Conservation (phyloP, 2,888 invertebrate species). For the Branchellion lobata region DNA sequence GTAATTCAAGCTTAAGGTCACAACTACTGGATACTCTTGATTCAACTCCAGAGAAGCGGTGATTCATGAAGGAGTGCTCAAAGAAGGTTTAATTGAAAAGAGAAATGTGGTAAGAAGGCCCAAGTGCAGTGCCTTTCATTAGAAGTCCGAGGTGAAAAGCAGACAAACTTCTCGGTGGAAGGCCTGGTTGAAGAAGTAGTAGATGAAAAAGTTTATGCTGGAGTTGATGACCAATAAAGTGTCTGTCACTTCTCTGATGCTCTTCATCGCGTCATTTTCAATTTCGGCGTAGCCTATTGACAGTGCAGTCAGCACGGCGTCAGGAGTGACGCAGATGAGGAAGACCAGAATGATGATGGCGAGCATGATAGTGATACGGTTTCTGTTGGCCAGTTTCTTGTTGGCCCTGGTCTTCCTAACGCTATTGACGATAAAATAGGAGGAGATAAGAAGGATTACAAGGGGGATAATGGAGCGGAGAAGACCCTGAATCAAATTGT, state of each 20-base stretch:
- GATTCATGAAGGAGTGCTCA: no score
- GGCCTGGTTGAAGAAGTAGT: constrained; percentile 2
- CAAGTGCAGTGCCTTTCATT: no score
- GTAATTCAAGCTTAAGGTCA: no score
- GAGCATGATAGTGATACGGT: constrained; percentile 61
- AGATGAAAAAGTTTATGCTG: constrained; percentile 6
- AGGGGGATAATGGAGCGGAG: constrained; percentile 54
- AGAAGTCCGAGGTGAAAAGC: background rate
- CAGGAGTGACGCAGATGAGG: constrained; percentile 60
- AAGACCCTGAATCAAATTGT: constrained; percentile 52
- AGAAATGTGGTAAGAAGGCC: no score
- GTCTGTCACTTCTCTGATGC: background rate
- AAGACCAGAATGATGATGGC: constrained; percentile 60
- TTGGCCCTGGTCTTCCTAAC: constrained; percentile 51
- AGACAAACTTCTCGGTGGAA: constrained; percentile 10
- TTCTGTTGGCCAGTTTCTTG: constrained; percentile 55
- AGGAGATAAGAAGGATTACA: constrained; percentile 52
- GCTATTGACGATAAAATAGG: constrained; percentile 53
- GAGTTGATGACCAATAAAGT: constrained; percentile 5
- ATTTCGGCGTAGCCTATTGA: constrained; percentile 60
- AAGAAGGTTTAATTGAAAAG: no score
- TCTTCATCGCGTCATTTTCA: constrained; percentile 44
- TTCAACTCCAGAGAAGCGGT: no score
- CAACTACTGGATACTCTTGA: no score
- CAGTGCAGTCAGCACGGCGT: constrained; percentile 60